These are phyloP conservation scores for Oxystoma pomonae DNA, from an alignment of 2,888 invertebrate genomes.

Conservation along the genomic window DNA sequence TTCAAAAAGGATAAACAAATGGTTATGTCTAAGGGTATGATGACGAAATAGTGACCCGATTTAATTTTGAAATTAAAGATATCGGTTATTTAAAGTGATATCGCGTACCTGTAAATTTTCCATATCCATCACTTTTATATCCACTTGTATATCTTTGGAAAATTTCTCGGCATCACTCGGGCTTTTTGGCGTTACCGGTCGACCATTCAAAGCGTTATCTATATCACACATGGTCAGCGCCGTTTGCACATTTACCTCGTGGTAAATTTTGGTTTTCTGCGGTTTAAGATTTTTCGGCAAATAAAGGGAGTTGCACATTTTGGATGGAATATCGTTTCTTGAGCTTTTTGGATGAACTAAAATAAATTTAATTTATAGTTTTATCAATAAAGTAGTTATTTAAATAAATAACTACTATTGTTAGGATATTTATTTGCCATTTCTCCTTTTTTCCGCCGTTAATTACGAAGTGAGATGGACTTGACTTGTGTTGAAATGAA, in stretches of 20 bases:
- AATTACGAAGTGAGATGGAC: too few species aligned
- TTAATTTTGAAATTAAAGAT: too few species aligned
- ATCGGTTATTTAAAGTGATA: too few species aligned
- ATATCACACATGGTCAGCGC: slow-evolving; percentile 69
- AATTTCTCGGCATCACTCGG: slow-evolving; percentile 41
- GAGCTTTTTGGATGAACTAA: slow-evolving; percentile 20
- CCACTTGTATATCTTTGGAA: slow-evolving; percentile 45
- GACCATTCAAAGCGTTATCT: slow-evolving; percentile 66
- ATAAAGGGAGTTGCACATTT: slow-evolving; percentile 26
- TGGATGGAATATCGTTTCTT: slow-evolving; percentile 25
- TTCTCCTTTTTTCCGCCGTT: too few species aligned
- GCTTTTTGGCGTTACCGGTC: slow-evolving; percentile 40
- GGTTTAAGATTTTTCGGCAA: slow-evolving; percentile 42
- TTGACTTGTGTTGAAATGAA: too few species aligned
- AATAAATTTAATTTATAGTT: too few species aligned
- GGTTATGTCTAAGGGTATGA: too few species aligned
- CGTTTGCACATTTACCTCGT: slow-evolving; percentile 75
- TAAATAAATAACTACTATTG: too few species aligned
- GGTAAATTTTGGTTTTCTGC: slow-evolving; percentile 68
- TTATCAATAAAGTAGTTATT: too few species aligned
- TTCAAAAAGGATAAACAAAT: too few species aligned
- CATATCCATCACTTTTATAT: slow-evolving; percentile 61
- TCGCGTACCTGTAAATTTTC: slow-evolving; percentile 49
- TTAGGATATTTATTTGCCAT: too few species aligned
- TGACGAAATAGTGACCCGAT: too few species aligned